Conservation (phyloP, 30 jellyfish, hydroid and myxozoan genomes). For the Haliclystus octoradiatus region DNA sequence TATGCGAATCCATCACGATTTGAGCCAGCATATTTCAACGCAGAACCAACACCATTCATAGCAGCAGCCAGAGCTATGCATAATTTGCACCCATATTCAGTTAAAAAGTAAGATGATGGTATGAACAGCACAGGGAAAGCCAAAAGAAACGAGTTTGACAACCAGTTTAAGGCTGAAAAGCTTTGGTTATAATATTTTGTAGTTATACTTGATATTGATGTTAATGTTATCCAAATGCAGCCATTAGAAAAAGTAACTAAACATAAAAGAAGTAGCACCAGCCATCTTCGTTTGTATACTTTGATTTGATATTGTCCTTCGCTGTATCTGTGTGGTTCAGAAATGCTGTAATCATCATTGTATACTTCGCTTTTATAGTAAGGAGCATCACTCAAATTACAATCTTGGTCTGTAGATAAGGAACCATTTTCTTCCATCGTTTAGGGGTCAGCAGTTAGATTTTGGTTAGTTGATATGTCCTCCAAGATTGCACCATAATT, state of each 20-base stretch:
- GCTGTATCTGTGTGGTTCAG: too few species aligned
- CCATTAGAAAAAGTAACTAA: not conserved
- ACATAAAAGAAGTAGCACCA: not conserved
- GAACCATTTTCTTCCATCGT: too few species aligned
- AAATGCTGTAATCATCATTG: too few species aligned
- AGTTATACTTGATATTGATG: not conserved
- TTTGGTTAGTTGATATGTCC: too few species aligned
- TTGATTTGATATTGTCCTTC: too few species aligned
- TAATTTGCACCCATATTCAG: not conserved
- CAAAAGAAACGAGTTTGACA: not conserved
- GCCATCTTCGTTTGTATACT: not conserved
- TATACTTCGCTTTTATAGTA: too few species aligned
- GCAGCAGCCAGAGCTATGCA: not conserved
- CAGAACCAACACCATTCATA: not conserved
- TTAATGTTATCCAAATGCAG: not conserved
- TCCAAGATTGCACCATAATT: too few species aligned
- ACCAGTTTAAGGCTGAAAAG: not conserved
- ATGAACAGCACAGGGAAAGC: not conserved
- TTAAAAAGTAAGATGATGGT: not conserved
- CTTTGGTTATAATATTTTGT: not conserved
- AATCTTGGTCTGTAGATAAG: too few species aligned
- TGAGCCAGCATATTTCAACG: not conserved
- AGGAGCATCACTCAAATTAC: too few species aligned
- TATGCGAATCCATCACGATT: not conserved
- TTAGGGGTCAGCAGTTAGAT: too few species aligned